Conservation (phyloP, 2,113 vertebrate genomes). For the Perca schrenkii region DNA sequence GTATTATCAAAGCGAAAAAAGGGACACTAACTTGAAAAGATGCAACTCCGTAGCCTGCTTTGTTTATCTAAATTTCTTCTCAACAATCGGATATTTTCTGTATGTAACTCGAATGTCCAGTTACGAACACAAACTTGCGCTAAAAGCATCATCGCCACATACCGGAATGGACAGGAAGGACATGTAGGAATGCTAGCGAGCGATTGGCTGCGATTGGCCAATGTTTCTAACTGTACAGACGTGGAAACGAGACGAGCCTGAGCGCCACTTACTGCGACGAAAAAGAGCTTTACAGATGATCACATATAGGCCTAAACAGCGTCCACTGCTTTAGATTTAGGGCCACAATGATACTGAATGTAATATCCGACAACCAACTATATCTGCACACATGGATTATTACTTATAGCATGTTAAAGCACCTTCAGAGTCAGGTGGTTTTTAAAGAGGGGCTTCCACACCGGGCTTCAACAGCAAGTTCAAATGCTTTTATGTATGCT, state of each 20-base stretch:
- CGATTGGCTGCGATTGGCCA: not conserved
- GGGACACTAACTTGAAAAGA: not conserved
- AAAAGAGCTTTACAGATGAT: conserved; percentile 34
- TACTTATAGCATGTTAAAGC: conserved; percentile 57
- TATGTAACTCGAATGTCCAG: not conserved
- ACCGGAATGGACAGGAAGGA: not conserved
- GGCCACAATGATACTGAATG: conserved; percentile 63
- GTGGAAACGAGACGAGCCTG: not conserved
- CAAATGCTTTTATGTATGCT: too few species aligned
- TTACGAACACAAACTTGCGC: not conserved
- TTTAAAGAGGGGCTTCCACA: conserved; percentile 20
- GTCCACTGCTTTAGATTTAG: conserved; percentile 63
- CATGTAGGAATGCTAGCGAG: not conserved
- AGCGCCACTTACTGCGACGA: conserved; percentile 4
- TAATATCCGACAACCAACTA: conserved; percentile 45
- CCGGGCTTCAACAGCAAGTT: not conserved
- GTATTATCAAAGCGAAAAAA: too few species aligned
- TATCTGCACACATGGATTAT: conserved; percentile 52
- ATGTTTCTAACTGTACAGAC: not conserved
- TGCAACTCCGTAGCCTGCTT: not conserved
- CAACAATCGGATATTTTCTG: not conserved
- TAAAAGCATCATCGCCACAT: not conserved
- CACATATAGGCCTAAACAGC: conserved; percentile 47
- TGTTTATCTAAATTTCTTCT: not conserved
- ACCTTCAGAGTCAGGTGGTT: conserved; percentile 1